phyloP scores from a whole-genome alignment of 2,797 vertebrate species.

The Halcyon badia region DNA sequence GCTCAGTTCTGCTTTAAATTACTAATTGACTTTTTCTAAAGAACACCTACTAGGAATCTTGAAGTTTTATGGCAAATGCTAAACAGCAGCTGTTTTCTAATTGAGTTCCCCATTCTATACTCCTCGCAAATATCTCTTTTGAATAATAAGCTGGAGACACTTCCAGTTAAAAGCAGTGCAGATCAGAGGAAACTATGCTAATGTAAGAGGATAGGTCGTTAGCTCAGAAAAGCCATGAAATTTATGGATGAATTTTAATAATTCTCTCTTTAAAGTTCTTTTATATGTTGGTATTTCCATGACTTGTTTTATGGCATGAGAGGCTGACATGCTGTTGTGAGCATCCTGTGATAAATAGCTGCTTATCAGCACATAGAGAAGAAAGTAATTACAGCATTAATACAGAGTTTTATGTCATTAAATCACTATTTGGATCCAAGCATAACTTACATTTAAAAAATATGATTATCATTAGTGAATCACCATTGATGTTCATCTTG shows the following conservation, averaged over 20 bases:
- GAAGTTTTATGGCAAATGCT: slow-evolving; percentile 42
- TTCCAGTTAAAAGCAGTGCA: slow-evolving; percentile 17
- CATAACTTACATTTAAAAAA: background rate
- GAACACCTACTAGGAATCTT: slow-evolving; percentile 52
- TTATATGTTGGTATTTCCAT: background rate
- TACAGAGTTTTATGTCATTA: background rate
- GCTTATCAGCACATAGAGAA: background rate
- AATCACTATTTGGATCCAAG: background rate
- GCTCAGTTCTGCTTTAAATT: slow-evolving; percentile 56
- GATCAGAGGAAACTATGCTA: background rate
- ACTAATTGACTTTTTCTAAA: slow-evolving; percentile 58
- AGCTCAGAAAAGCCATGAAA: background rate
- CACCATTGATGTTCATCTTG: background rate
- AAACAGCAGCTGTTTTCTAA: slow-evolving; percentile 55
- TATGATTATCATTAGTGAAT: background rate
- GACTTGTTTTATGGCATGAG: background rate
- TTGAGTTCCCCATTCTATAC: background rate
- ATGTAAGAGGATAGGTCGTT: background rate
- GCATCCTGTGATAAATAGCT: background rate
- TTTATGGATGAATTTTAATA: slow-evolving; percentile 6
- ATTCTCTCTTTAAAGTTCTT: background rate
- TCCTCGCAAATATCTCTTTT: background rate
- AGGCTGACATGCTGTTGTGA: background rate
- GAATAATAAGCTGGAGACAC: slow-evolving; percentile 22
- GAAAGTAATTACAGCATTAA: background rate